Evolutionary conservation across 2,888 invertebrate genomes (phyloP), one percentile per base, ranked within the genome.

Genomic region (Platycheirus albimanus): DNA sequence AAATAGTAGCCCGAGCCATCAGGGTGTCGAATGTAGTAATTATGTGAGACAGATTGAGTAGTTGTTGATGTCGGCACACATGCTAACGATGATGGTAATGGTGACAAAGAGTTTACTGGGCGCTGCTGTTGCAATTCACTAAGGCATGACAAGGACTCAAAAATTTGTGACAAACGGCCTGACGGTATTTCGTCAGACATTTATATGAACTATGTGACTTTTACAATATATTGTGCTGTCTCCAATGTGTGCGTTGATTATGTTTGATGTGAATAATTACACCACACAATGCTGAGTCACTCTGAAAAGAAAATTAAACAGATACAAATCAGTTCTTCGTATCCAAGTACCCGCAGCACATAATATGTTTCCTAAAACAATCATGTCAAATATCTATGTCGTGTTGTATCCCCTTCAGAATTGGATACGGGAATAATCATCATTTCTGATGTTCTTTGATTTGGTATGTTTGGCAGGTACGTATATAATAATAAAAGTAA

Each of bases 141-240:
- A 85, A 96, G 92, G 90, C 95, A 92, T 85, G 95, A 93, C 88
- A 96, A 92, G 86, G 96, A 96, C 91, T 96, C 96, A 90, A 95
- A 95, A 87, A 95, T 95, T 92, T 96, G 95, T 90, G 96, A 96
- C 90, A 96, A 91, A 89, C 96, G 93, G 88, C 95, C 93, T 90
- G 94, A 93, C 87, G 92, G 91, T 89, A 94, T 92, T 90, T 94
- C 94, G 91, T 93, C 94, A 87, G 93, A 92, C 94, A 94, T 94
- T 89, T 90, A 86, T 86, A 84, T 52, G 36, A 51, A 43, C 61
- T 52, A 19, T 52, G n/a, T 43, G 43, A 43, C 64, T 30, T 33
- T n/a, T 15, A 47, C 6, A 7, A 20, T 54, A 38, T 56, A 58
- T 45, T 63, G 47, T 33, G 30, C 38, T 24, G 24, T 33, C 10